These are phyloP conservation scores for Parapristionchus giblindavisi DNA, from an alignment of 2,888 invertebrate genomes.

Conservation along the genomic window DNA sequence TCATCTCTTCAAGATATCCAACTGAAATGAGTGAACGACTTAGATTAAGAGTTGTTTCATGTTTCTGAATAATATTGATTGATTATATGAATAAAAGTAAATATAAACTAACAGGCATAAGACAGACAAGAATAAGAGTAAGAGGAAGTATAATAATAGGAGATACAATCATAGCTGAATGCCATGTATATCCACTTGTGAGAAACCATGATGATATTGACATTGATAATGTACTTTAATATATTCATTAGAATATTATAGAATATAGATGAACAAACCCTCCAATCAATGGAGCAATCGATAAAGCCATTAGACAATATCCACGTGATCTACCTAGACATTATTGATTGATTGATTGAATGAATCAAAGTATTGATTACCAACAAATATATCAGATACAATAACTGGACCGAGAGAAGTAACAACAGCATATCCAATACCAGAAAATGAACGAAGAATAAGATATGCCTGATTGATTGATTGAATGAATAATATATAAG, in stretches of 20 bases:
- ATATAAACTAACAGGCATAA: slow-evolving; percentile 7
- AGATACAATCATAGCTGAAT: slow-evolving; percentile 22
- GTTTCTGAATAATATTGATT: background rate
- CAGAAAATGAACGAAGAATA: slow-evolving; percentile 4
- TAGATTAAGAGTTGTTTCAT: slow-evolving; percentile 12
- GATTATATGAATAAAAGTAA: background rate
- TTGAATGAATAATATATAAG: background rate
- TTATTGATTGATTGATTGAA: background rate
- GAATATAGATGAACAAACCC: background rate
- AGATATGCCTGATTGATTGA: slow-evolving; percentile 9
- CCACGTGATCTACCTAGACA: slow-evolving; percentile 9
- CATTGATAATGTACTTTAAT: slow-evolving; percentile 14
- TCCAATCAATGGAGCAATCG: slow-evolving; percentile 29
- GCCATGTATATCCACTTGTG: slow-evolving; percentile 18
- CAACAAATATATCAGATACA: slow-evolving; percentile 19
- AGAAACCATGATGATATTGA: slow-evolving; percentile 30
- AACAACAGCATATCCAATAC: slow-evolving; percentile 14
- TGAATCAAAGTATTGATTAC: background rate
- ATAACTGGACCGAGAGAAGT: slow-evolving; percentile 13
- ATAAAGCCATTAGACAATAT: slow-evolving; percentile 19
- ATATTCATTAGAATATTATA: background rate
- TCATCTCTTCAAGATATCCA: slow-evolving; percentile 15
- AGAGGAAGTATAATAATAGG: slow-evolving; percentile 1
- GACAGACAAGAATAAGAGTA: background rate
- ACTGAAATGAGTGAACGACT: slow-evolving; percentile 6